These are phyloP conservation scores for Ptilodon capucinus DNA, from an alignment of 2,888 invertebrate species.

Conservation along the genomic window DNA sequence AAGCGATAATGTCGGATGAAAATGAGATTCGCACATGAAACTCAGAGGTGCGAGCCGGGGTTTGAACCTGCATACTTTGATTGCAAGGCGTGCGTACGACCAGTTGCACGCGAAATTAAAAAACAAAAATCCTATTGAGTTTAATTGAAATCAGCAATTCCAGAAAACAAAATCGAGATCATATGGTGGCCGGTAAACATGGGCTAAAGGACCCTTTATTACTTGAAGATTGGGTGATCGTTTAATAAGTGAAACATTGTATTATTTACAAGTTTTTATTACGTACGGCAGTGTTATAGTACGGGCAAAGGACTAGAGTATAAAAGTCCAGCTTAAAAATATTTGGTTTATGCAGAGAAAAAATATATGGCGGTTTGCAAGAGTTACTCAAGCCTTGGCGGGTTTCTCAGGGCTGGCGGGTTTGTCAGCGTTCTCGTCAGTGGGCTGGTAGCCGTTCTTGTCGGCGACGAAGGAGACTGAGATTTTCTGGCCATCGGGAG, in stretches of 20 bases:
- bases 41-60: too few relatives aligned
- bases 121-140: too few relatives aligned
- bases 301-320: conserved; percentile 28
- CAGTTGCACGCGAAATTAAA: too few relatives aligned
- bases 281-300: conserved; percentile 30
- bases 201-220: too few relatives aligned
- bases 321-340: conserved; percentile 26
- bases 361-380: neutral
- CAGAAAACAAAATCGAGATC: too few relatives aligned
- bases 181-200: too few relatives aligned
- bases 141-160: too few relatives aligned
- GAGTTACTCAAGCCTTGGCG: conserved; percentile 18
- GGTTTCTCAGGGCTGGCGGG: conserved; percentile 27
- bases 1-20: too few relatives aligned
- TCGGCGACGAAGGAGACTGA: conserved; percentile 84
- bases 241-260: neutral
- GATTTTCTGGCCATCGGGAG: conserved; percentile 85
- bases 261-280: neutral
- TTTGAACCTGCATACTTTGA: too few relatives aligned
- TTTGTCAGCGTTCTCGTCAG: conserved; percentile 49
- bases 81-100: too few relatives aligned
- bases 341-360: conserved; percentile 43
- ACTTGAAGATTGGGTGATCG: too few relatives aligned
- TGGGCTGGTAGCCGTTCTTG: conserved; percentile 84
- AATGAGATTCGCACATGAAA: too few relatives aligned